Percentiles rank a stretch among this genome's conserved stretches.
Evolutionary conservation across 2,888 invertebrate genomes (phyloP).

Genomic region (Dorcus hopei): DNA sequence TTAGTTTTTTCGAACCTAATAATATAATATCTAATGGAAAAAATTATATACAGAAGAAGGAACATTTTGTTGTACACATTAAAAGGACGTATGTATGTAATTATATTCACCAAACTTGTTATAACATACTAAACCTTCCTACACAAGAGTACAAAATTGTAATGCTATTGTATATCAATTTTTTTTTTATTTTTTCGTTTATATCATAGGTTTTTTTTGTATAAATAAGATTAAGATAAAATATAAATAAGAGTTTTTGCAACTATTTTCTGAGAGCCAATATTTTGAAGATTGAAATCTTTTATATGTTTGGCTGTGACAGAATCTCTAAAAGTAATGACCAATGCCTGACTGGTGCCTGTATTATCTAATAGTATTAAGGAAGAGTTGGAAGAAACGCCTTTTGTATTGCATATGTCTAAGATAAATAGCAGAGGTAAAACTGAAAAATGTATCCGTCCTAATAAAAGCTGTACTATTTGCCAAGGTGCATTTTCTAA

Average conservation of each 20-base stretch:
- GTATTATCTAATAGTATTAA: slow-evolving; percentile 17
- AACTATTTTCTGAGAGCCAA: slow-evolving; percentile 16
- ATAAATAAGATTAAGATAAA: background rate
- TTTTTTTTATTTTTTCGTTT: no score
- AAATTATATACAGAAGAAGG: no score
- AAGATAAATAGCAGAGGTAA: slow-evolving; percentile 26
- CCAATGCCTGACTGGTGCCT: slow-evolving; percentile 29
- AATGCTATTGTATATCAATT: no score
- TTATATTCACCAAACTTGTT: no score
- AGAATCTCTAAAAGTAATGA: slow-evolving; percentile 28
- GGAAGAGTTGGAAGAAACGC: slow-evolving; percentile 14
- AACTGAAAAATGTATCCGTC: slow-evolving; percentile 21
- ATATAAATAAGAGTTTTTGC: no score
- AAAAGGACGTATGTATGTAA: no score
- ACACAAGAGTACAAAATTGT: no score
- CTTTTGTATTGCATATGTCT: slow-evolving; percentile 1
- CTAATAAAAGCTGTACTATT: slow-evolving; percentile 7
- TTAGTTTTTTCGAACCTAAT: no score
- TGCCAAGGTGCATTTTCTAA: no score
- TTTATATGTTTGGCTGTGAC: slow-evolving; percentile 42
- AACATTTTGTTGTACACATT: no score
- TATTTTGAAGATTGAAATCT: slow-evolving; percentile 28
- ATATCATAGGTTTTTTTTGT: background rate
- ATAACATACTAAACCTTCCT: no score
- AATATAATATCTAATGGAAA: no score